Base-by-base conservation (phyloP, 2,797 vertebrate species). In the Phrynocephalus guinanensis region DNA sequence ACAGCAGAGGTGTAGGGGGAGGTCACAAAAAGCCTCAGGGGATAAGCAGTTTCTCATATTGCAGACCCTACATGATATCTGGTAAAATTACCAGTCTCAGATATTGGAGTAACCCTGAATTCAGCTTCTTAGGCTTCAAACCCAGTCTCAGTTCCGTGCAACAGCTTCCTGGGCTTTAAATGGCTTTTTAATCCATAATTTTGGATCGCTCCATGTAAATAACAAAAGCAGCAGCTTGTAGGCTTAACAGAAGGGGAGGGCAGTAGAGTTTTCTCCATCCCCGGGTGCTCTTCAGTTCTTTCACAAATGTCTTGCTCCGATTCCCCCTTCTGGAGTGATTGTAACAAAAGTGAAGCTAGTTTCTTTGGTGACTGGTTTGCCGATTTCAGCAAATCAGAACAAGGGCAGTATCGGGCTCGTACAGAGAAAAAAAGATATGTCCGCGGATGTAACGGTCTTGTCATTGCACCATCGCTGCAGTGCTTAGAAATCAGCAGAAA, bases 401-500 rank as follows among this genome's bases (percentile, higher is more conserved):
- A 78, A 81, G 63, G 30, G 3, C 50, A 63, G 67, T 15, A n/a
- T 24, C 63, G 52, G 66, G 18, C 6, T 38, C 9, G 33, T 70
- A 52, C 24, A n/a, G 1, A 16, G 73, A 83, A 79, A 70, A 73
- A 70, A 87, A 70, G 66, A 78, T 70, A 28, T 33, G 48, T 72
- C 28, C 44, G 66, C 52, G 7, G 24, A n/a, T n/a, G 60, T 48
- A 79, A 84, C 66, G 38, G 60, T 56, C 3, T 76, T 6, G 68
- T 91, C 52, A 16, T 90, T 90, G 79, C 33, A 90, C 1, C 13
- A 24, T 81, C 73, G 26, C 70, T 72, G 84, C 52, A 84, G 63
- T 86, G 77, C 90, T 89, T 94, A 93, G 93, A 85, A 94, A 92
- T 87, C 88, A 95, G 91, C 75, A 89, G 85, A 63, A 87, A 76